Conservation (phyloP, 2,797 vertebrate species). For the Labroides dimidiatus region DNA sequence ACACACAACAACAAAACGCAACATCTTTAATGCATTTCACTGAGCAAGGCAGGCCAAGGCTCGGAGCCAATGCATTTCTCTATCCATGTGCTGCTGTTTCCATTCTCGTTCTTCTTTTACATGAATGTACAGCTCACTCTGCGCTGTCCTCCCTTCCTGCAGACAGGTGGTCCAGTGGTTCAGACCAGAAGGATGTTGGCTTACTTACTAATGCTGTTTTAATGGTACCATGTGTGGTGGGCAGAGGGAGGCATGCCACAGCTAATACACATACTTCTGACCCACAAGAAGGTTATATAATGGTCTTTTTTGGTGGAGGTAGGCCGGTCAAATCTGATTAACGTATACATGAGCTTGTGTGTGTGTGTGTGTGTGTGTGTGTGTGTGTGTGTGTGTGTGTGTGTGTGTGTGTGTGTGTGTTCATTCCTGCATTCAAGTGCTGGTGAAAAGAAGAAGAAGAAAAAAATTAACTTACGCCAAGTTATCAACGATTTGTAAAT, state of each 20-base stretch:
- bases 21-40: slow-evolving; percentile 62
- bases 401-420: slow-evolving; percentile 16
- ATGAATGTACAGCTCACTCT: slow-evolving; percentile 40
- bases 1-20: slow-evolving; percentile 17
- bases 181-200: slow-evolving; percentile 69
- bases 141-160: slow-evolving; percentile 56
- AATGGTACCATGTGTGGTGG: slow-evolving; percentile 65
- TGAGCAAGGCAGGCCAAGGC: slow-evolving; percentile 28
- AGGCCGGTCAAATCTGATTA: slow-evolving; percentile 60
- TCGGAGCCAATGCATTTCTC: slow-evolving; percentile 33
- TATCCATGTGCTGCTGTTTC: slow-evolving; percentile 43
- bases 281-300: slow-evolving; percentile 65
- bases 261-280: slow-evolving; percentile 61
- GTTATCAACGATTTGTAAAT: background rate
- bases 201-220: slow-evolving; percentile 74
- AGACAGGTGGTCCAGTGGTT: slow-evolving; percentile 72
- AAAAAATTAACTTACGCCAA: background rate
- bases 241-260: slow-evolving; percentile 43
- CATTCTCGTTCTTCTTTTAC: slow-evolving; percentile 27
- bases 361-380: slow-evolving; percentile 12
- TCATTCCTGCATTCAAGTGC: slow-evolving; percentile 19
- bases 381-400: slow-evolving; percentile 18
- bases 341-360: slow-evolving; percentile 8
- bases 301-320: slow-evolving; percentile 52
- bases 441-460: slow-evolving; percentile 13